A percentile compares a stretch with the other conserved stretches of the same genome.
These are phyloP conservation scores for Helicoverpa armigera DNA, from an alignment of 1,140 invertebrate genomes.

Conservation along the genomic window DNA sequence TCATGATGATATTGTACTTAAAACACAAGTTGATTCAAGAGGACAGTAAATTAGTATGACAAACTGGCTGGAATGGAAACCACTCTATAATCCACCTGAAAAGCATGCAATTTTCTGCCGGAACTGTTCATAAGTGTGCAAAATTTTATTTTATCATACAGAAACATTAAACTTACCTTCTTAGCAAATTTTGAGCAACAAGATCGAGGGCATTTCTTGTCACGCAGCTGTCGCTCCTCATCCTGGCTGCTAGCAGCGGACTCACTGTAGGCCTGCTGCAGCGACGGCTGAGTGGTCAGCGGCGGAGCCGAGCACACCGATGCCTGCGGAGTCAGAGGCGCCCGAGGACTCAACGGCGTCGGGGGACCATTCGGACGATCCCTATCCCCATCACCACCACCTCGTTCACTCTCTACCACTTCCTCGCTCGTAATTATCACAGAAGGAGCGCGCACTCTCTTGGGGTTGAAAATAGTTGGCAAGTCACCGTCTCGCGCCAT, in stretches of 20 bases:
- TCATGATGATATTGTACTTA: not conserved
- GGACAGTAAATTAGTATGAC: too few species aligned
- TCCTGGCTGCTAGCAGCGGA: conserved; percentile 87
- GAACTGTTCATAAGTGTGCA: too few species aligned
- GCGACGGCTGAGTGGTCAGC: conserved; percentile 76
- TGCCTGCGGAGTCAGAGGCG: conserved; percentile 78
- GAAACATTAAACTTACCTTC: conserved; percentile 80
- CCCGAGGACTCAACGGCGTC: conserved; percentile 78
- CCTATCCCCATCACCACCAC: conserved; percentile 69
- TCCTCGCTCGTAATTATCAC: conserved; percentile 91
- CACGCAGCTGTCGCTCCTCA: conserved; percentile 80
- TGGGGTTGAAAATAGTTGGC: conserved; percentile 92
- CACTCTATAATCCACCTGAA: too few species aligned
- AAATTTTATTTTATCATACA: too few species aligned
- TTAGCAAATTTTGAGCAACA: conserved; percentile 91
- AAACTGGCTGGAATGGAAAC: too few species aligned
- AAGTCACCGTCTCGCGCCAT: conserved; percentile 89
- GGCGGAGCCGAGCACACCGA: conserved; percentile 79
- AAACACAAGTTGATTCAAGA: too few species aligned
- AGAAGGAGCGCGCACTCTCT: conserved; percentile 90
- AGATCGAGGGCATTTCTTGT: conserved; percentile 88
- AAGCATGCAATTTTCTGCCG: too few species aligned
- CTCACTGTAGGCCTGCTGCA: conserved; percentile 82
- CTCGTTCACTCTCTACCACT: conserved; percentile 72
- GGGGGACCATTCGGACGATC: conserved; percentile 79